These are phyloP conservation scores for Anseranas semipalmata DNA, from an alignment of 2,113 vertebrate genomes.

Conservation along the genomic window DNA sequence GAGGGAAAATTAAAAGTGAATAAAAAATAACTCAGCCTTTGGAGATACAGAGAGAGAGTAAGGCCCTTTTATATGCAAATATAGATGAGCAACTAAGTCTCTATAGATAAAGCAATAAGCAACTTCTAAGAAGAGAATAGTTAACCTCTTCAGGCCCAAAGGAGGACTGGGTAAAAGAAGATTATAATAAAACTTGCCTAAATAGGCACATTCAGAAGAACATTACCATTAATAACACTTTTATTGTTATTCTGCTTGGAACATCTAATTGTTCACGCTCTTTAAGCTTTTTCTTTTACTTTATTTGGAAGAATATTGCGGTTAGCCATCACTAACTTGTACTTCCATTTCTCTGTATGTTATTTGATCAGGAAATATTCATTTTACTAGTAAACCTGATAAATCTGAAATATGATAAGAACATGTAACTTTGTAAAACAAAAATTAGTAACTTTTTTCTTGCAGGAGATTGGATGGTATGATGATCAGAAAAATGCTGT, in stretches of 20 bases:
- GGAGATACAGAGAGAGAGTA: neutral
- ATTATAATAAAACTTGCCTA: neutral
- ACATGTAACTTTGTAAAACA: neutral
- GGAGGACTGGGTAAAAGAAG: neutral
- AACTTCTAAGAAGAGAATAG: neutral
- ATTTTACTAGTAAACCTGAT: neutral
- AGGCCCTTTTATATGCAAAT: neutral
- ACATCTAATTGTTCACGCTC: neutral
- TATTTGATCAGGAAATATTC: neutral
- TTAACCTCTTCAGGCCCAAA: neutral
- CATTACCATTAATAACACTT: neutral
- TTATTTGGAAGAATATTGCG: neutral
- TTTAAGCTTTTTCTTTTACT: neutral
- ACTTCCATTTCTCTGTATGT: neutral
- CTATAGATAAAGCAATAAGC: neutral
- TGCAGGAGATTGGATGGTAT: slow-evolving; percentile 77
- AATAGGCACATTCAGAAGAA: neutral
- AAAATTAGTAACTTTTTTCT: neutral
- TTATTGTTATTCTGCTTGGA: neutral
- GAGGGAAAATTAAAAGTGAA: neutral
- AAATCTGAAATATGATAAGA: neutral
- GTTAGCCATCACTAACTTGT: neutral
- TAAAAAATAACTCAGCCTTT: neutral
- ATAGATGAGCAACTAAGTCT: neutral
- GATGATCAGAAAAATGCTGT: slow-evolving; percentile 80